phyloP scores from a whole-genome alignment of 2,113 vertebrate genomes.

The Nerophis lumbriciformis region DNA sequence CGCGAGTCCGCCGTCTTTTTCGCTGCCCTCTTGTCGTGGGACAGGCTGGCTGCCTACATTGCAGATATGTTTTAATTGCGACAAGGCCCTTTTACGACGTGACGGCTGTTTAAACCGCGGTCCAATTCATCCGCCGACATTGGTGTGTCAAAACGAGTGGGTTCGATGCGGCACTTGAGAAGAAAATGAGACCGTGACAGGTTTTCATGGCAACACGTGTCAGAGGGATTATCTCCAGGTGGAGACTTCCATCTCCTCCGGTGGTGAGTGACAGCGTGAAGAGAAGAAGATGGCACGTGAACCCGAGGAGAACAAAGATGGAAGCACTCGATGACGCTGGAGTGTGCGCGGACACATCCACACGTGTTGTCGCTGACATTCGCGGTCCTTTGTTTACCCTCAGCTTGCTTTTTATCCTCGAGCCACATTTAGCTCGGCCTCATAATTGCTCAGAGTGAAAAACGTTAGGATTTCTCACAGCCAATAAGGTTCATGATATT shows the following conservation, averaged over 20 bases:
- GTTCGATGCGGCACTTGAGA: constrained; percentile 12
- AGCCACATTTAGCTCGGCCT: neutral
- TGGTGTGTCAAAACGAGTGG: constrained; percentile 1
- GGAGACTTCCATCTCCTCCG: constrained; percentile 11
- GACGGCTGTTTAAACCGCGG: neutral
- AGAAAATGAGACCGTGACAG: constrained; percentile 19
- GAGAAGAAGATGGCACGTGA: constrained; percentile 1
- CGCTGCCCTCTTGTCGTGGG: neutral
- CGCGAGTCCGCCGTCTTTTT: neutral
- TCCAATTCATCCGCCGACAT: neutral
- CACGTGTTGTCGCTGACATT: constrained; percentile 13
- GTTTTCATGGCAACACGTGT: constrained; percentile 17
- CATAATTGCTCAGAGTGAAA: neutral
- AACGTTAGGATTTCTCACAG: too few relatives aligned
- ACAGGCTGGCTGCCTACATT: too few relatives aligned
- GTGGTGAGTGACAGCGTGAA: constrained; percentile 28
- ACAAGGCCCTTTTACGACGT: neutral
- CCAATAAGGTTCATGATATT: too few relatives aligned
- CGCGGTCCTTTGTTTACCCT: constrained; percentile 2
- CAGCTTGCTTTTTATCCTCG: neutral
- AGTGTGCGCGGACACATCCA: neutral
- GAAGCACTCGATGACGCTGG: neutral
- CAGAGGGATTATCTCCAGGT: constrained; percentile 29
- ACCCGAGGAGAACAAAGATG: neutral
- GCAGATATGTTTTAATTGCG: neutral